Base-by-base conservation (phyloP, 1,140 invertebrate species). In the Drosophila repletoides region DNA sequence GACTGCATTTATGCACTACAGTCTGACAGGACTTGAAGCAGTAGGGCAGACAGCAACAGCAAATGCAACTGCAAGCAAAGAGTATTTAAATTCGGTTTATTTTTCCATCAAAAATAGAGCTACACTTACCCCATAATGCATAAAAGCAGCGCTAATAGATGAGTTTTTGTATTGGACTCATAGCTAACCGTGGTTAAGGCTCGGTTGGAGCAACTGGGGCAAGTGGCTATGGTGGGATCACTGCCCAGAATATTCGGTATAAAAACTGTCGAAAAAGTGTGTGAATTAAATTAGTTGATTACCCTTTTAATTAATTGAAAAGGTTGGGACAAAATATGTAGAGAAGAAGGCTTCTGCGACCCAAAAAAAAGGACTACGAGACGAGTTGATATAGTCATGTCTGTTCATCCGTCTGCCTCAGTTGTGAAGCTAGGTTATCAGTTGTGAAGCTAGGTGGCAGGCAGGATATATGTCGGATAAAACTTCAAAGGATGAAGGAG, bases 71-170 rank as follows among this genome's bases (percentile, higher is more conserved):
- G 12, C 1, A 46, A 5, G 5, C n/a, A 14, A 12, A 12, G n/a
- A 45, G 24, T n/a, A 5, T 19, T n/a, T n/a, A n/a, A n/a, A n/a
- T n/a, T n/a, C n/a, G n/a, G n/a, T n/a, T n/a, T n/a, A n/a, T n/a
- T n/a, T n/a, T n/a, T n/a, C n/a, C n/a, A n/a, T n/a, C n/a, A n/a
- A n/a, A n/a, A n/a, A n/a, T n/a, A n/a, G n/a, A n/a, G n/a, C n/a
- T n/a, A n/a, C 3, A 43, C 36, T 56, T 29, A 59, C 40, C 17
- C 26, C 2, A 93, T 33, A 7, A 93, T 0, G 66, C 92, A 93
- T 1, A 93, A 67, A 2, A 93, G 3, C n/a, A 93, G 63, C 0
- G 93, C 93, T 22, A 93, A 90, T 0, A 93, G 12, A 71, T 94
- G 93, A 1, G 93, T 93, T 74, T 92, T 93, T 0, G 90, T 91